These are phyloP conservation scores for Synergus japonicus DNA, from an alignment of 2,888 invertebrate genomes.

Conservation along the genomic window DNA sequence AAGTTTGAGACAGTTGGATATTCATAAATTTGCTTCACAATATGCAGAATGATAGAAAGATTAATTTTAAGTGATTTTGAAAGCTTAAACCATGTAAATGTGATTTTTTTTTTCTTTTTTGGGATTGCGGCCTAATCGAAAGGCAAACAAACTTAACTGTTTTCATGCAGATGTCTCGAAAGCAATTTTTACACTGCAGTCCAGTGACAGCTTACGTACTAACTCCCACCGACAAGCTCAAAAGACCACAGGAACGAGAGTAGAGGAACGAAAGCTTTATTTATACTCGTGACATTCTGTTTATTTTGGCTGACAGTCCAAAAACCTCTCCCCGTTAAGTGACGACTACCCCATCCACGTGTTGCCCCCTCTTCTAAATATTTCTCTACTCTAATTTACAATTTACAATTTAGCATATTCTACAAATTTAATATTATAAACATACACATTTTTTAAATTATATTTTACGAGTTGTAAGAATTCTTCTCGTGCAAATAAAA, in stretches of 20 bases:
- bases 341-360: constrained; percentile 59
- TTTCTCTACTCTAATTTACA: background rate
- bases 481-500: too few relatives aligned
- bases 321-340: constrained; percentile 59
- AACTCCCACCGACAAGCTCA: constrained; percentile 43
- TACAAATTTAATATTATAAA: too few relatives aligned
- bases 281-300: constrained; percentile 75
- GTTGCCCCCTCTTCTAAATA: constrained; percentile 46
- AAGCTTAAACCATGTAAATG: too few relatives aligned
- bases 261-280: constrained; percentile 69
- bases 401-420: background rate
- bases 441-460: too few relatives aligned
- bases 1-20: too few relatives aligned
- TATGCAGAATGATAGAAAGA: too few relatives aligned
- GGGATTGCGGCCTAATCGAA: background rate
- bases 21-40: too few relatives aligned
- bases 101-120: background rate
- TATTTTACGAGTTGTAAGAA: too few relatives aligned
- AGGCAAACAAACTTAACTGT: constrained; percentile 1
- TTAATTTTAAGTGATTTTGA: too few relatives aligned
- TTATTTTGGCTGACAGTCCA: constrained; percentile 73
- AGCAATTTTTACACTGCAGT: constrained; percentile 1
- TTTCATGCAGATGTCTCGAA: constrained; percentile 5
- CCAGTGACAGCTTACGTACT: constrained; percentile 21
- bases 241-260: constrained; percentile 49